Conservation (phyloP, 1,140 invertebrate species). For the Dryas iulia region DNA sequence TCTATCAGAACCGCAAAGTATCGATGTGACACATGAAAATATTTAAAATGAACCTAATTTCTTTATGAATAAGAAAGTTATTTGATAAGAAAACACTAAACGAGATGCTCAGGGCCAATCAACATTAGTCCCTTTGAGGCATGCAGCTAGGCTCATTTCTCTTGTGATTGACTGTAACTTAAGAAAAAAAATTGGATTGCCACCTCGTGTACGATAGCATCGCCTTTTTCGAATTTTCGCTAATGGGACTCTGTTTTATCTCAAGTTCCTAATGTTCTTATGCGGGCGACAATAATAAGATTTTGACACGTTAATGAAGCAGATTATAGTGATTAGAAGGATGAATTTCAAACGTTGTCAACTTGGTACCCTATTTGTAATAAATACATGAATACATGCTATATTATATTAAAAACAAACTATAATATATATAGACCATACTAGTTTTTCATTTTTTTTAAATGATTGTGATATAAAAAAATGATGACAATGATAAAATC, state of each 20-base stretch:
- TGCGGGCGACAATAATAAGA: constrained; percentile 75
- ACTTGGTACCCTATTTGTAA: too few species aligned
- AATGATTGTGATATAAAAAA: constrained; percentile 4
- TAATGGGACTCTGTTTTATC: constrained; percentile 78
- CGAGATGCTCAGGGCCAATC: constrained; percentile 50
- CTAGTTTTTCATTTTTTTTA: too few species aligned
- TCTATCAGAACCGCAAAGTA: constrained; percentile 27
- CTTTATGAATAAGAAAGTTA: constrained; percentile 17
- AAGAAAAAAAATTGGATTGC: constrained; percentile 74
- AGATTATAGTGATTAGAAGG: constrained; percentile 42
- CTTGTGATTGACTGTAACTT: constrained; percentile 70
- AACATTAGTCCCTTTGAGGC: constrained; percentile 65
- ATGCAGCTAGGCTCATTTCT: constrained; percentile 69
- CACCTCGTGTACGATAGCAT: constrained; percentile 70
- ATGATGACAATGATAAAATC: constrained; percentile 42
- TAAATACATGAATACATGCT: too few species aligned
- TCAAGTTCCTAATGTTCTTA: constrained; percentile 72
- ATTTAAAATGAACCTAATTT: constrained; percentile 18
- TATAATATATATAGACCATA: too few species aligned
- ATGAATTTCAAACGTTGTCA: not conserved
- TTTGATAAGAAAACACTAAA: not conserved
- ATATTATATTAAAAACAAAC: too few species aligned
- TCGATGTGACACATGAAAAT: constrained; percentile 23
- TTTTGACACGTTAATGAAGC: constrained; percentile 74
- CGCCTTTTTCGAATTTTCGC: constrained; percentile 65